Percentiles rank a stretch among this genome's conserved stretches.
These are phyloP conservation scores for Dinoponera quadriceps DNA, from an alignment of 1,140 invertebrate genomes.

Conservation along the genomic window DNA sequence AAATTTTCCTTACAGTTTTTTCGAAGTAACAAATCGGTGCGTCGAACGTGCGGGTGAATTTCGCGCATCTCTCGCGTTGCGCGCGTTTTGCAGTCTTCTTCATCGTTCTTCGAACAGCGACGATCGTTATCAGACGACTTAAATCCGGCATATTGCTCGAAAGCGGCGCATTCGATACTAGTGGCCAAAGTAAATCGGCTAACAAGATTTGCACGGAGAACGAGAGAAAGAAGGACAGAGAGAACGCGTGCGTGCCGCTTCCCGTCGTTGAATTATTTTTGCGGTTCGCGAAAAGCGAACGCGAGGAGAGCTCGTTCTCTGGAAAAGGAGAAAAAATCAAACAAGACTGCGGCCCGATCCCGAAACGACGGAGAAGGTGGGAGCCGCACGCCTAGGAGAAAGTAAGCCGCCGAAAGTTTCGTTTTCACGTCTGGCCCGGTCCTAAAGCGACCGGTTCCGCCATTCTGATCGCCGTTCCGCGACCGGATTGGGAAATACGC, in stretches of 20 bases:
- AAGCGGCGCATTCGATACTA: background rate
- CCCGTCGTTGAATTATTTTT: constrained; percentile 4
- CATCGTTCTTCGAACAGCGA: no score
- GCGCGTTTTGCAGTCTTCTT: no score
- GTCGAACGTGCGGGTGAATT: no score
- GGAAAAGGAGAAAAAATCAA: background rate
- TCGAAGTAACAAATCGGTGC: no score
- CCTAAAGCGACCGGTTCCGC: constrained; percentile 55
- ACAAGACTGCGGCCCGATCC: background rate
- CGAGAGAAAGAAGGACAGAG: no score
- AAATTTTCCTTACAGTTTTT: no score
- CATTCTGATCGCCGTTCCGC: constrained; percentile 13
- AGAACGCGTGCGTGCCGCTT: background rate
- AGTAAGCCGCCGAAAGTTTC: constrained; percentile 61
- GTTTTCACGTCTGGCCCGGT: constrained; percentile 60
- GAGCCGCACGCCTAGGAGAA: constrained; percentile 47
- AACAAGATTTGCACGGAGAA: background rate
- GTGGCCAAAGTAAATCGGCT: background rate
- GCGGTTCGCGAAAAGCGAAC: background rate
- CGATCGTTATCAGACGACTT: background rate
- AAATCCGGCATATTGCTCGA: background rate
- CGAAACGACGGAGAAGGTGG: constrained; percentile 7
- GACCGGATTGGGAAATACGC: constrained; percentile 26
- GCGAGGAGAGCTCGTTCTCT: background rate
- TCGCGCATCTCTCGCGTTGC: no score